A percentile compares a stretch with the other conserved stretches of the same genome.
These are phyloP conservation scores for Ceratina japonica DNA, from an alignment of 1,140 invertebrate genomes.

Conservation along the genomic window DNA sequence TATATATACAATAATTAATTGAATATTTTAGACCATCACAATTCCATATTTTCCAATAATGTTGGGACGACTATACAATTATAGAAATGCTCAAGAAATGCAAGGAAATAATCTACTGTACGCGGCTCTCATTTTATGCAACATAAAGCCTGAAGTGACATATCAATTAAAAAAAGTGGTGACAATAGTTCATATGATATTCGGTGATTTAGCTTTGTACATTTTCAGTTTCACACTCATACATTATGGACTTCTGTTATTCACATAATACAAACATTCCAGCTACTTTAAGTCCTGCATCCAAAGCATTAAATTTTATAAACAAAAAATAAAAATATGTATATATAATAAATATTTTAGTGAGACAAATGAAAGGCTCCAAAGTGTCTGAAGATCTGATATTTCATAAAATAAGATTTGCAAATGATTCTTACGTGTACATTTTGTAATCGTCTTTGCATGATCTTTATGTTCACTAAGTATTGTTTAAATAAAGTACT, in stretches of 20 bases:
- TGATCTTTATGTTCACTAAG: not conserved
- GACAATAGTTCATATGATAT: constrained; percentile 30
- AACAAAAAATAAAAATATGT: too few relatives aligned
- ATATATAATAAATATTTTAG: too few relatives aligned
- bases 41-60: constrained; percentile 51
- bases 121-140: constrained; percentile 61
- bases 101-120: constrained; percentile 47
- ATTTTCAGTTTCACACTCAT: constrained; percentile 61
- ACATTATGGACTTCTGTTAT: constrained; percentile 37
- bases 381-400: too few relatives aligned
- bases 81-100: constrained; percentile 13
- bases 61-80: constrained; percentile 43
- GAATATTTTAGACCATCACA: constrained; percentile 47
- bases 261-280: not conserved
- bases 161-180: constrained; percentile 38
- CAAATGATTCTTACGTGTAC: too few relatives aligned
- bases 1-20: not conserved
- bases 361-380: too few relatives aligned
- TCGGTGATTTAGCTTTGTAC: constrained; percentile 59
- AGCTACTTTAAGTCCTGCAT: not conserved
- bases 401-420: too few relatives aligned
- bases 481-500: not conserved
- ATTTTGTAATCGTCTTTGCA: not conserved
- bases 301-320: not conserved
- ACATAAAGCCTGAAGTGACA: constrained; percentile 50